Evolutionary conservation across 1,140 invertebrate genomes (phyloP).

Genomic region (Cyrtorhinus lividipennis): DNA sequence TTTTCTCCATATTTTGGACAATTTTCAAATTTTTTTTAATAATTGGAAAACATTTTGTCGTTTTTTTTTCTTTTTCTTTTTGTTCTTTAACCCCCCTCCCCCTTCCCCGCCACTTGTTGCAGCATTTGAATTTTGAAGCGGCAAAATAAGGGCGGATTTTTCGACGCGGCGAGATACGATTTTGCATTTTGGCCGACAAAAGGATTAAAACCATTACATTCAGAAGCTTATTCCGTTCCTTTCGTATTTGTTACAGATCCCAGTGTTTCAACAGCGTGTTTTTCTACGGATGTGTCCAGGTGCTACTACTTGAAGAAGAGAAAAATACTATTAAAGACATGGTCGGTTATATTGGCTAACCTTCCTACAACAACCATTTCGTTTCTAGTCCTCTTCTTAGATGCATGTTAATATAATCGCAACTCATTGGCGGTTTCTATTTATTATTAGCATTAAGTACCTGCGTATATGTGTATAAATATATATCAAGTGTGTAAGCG

Average conservation of each 20-base stretch:
- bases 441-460: conserved; percentile 24
- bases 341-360: conserved; percentile 39
- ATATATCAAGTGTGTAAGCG: conserved; percentile 13
- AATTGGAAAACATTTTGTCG: too few species aligned
- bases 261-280: conserved; percentile 44
- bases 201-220: too few species aligned
- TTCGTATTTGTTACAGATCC: conserved; percentile 36
- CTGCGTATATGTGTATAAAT: conserved; percentile 20
- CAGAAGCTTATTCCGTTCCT: too few species aligned
- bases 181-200: too few species aligned
- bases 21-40: too few species aligned
- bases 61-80: too few species aligned
- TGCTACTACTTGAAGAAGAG: conserved; percentile 41
- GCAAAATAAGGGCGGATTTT: too few species aligned
- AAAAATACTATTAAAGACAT: conserved; percentile 41
- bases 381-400: conserved; percentile 19
- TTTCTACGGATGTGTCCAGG: conserved; percentile 46
- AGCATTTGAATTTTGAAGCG: too few species aligned
- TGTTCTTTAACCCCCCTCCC: too few species aligned
- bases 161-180: too few species aligned
- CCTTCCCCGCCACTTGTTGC: too few species aligned
- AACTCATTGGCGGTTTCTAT: conserved; percentile 22
- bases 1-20: too few species aligned
- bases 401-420: conserved; percentile 19
- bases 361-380: conserved; percentile 18